Base-by-base conservation (phyloP, 2,797 vertebrate genomes). In the Limnodromus scolopaceus region DNA sequence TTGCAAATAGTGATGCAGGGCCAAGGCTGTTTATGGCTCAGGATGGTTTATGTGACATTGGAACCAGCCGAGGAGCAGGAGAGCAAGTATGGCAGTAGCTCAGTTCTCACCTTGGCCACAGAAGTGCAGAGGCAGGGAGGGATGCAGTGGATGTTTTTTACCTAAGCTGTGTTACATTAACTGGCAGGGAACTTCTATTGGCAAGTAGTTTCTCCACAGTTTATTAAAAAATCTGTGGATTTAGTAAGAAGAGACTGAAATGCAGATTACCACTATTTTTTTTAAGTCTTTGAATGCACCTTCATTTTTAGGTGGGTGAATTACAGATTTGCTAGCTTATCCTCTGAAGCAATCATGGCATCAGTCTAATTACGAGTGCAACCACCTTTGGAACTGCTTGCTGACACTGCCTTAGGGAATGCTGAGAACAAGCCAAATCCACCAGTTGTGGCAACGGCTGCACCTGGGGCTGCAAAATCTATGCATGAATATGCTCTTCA, bases 91-190 rank as follows among this genome's bases (percentile, higher is more conserved):
- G 0, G 16, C 45, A 11, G 45, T 30, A 43, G 34, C 16, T 48
- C 6, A 2, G 10, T 10, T 70, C 12, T 74, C 10, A 16, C 43
- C 11, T 23, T 34, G 14, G 22, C 28, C 49, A 34, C 30, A 64
- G 53, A 70, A 78, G 7, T 27, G 8, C 25, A 45, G 51, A 22
- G 25, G 22, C 23, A 66, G 43, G 46, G 27, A 39, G 4, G 16
- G 45, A 77, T 0, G 3, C 11, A 17, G 48, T 5, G 20, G n/a
- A 27, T 19, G 3, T 25, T 43, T 82, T 79, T 75, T 38, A 49
- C 39, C 16, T 19, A 32, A 41, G 1, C 30, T 25, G 10, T 4
- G 3, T 63, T 49, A 43, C 0, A 0, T 58, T 64, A 63, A 10
- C 11, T 39, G 20, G 34, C 30, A 34, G 4, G 5, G 15, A 55